phyloP scores from a whole-genome alignment of 2,888 invertebrate species.

The Ptilodon capucinus region DNA sequence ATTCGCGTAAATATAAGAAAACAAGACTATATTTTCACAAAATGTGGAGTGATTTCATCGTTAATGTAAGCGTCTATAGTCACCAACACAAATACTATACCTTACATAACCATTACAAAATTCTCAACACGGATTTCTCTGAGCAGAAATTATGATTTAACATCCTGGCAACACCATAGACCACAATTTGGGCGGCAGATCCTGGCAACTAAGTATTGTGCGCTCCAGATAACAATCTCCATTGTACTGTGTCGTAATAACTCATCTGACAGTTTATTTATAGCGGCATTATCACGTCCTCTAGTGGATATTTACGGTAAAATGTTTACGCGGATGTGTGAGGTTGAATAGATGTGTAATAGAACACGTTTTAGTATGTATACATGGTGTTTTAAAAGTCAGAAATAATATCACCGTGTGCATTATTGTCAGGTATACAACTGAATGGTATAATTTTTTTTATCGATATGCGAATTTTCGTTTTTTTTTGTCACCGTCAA shows the following conservation, averaged over 20 bases:
- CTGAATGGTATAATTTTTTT: too few species aligned
- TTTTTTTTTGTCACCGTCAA: too few species aligned
- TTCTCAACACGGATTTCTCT: neutral
- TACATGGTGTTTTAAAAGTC: too few species aligned
- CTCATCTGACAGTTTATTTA: constrained; percentile 42
- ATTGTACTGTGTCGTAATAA: constrained; percentile 40
- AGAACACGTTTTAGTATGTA: neutral
- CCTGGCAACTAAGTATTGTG: neutral
- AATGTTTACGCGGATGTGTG: neutral
- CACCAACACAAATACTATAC: neutral
- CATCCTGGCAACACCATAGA: neutral
- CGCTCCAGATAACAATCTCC: constrained; percentile 34
- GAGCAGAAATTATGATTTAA: neutral
- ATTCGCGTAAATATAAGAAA: too few species aligned
- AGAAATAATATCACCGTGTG: too few species aligned
- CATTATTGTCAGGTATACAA: too few species aligned
- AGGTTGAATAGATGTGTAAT: neutral
- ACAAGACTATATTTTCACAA: too few species aligned
- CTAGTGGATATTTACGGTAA: constrained; percentile 8
- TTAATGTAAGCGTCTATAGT: too few species aligned
- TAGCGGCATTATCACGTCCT: constrained; percentile 40
- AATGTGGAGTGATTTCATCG: too few species aligned
- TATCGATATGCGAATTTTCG: too few species aligned
- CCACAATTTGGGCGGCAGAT: neutral
- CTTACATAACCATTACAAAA: neutral